Evolutionary conservation across 2,888 invertebrate genomes (phyloP).

Genomic region (Standfussiana lucernea): DNA sequence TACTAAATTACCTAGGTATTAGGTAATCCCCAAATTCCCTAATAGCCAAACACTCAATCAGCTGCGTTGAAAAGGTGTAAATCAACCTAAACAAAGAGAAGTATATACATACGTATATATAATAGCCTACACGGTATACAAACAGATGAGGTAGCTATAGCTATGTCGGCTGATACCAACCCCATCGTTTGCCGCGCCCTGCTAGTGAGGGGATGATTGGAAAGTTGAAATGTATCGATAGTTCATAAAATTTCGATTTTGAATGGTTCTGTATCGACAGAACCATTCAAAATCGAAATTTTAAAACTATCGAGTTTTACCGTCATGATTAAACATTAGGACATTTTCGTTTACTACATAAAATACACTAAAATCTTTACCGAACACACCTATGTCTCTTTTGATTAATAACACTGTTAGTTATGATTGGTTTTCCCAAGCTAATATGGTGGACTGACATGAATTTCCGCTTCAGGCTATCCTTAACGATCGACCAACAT

Average conservation of each 20-base stretch:
- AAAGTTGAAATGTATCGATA: conserved; percentile 12
- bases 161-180: conserved; percentile 49
- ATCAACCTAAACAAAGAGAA: conserved; percentile 39
- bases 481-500: not conserved
- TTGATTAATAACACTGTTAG: not conserved
- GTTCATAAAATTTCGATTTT: not conserved
- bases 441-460: not conserved
- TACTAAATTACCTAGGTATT: not conserved
- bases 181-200: conserved; percentile 63
- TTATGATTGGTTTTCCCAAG: not conserved
- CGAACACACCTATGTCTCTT: not conserved
- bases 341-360: not conserved
- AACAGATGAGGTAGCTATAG: conserved; percentile 29
- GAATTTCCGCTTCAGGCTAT: not conserved
- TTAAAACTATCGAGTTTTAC: no score
- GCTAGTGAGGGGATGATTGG: conserved; percentile 43
- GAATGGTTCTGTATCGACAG: not conserved
- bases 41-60: conserved; percentile 31
- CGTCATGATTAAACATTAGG: no score
- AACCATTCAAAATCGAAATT: no score
- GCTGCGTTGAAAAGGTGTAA: conserved; percentile 16
- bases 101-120: conserved; percentile 6
- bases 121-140: conserved; percentile 23
- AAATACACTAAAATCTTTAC: not conserved
- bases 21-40: conserved; percentile 8